A percentile compares a stretch with the other conserved stretches of the same genome.
Evolutionary conservation across 2,113 vertebrate species (phyloP).

Genomic region (Malurus elegans): DNA sequence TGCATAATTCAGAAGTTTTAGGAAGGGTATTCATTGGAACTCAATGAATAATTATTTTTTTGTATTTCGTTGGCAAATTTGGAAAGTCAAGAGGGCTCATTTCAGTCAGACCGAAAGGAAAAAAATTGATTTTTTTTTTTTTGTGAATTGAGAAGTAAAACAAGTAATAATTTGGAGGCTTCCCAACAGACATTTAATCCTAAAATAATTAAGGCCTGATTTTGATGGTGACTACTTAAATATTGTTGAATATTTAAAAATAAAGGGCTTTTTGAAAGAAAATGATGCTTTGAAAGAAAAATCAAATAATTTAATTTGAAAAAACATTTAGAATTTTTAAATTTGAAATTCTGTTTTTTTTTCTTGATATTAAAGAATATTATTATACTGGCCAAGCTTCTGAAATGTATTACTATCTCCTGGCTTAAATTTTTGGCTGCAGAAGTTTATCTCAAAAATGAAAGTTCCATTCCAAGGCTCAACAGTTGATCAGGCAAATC

Average conservation of each 20-base stretch:
- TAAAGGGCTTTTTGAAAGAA: background rate
- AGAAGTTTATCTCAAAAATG: background rate
- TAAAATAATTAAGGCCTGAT: background rate
- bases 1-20: constrained; percentile 55
- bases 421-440: background rate
- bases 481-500: background rate
- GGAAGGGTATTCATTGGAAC: constrained; percentile 44
- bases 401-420: background rate
- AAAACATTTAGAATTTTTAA: background rate
- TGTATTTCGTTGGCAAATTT: constrained; percentile 17
- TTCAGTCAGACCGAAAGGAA: constrained; percentile 18
- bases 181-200: background rate
- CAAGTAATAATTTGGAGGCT: background rate
- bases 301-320: background rate
- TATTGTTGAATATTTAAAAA: background rate
- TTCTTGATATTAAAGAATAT: background rate
- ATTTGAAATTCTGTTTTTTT: background rate
- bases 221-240: background rate
- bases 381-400: background rate
- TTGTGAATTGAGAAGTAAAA: constrained; percentile 1
- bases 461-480: background rate
- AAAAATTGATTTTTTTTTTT: background rate
- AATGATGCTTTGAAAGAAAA: background rate
- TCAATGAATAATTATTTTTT: constrained; percentile 9
- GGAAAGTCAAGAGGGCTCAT: constrained; percentile 32